A percentile compares a stretch with the other conserved stretches of the same genome.
phyloP scores from a whole-genome alignment of 2,888 invertebrate species.

The Diadegma fenestrale region DNA sequence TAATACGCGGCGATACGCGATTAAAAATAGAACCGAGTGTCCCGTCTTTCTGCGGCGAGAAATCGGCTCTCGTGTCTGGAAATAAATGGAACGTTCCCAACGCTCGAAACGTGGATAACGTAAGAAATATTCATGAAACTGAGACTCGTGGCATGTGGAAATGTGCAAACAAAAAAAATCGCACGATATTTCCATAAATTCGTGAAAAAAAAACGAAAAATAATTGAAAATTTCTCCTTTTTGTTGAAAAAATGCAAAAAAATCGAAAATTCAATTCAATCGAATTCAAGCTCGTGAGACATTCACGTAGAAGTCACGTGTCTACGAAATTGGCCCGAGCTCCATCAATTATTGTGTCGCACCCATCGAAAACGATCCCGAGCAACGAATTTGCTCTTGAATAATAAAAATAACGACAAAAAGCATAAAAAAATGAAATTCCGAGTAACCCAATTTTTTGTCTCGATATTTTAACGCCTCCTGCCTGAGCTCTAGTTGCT shows the following conservation, averaged over 20 bases:
- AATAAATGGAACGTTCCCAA: constrained; percentile 54
- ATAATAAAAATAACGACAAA: constrained; percentile 15
- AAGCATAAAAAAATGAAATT: neutral
- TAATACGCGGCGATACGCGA: constrained; percentile 33
- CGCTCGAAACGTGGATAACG: neutral
- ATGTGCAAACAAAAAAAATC: neutral
- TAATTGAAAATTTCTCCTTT: neutral
- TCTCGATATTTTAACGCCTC: neutral
- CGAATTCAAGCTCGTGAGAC: constrained; percentile 7
- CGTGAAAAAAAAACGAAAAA: too few relatives aligned
- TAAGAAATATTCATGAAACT: constrained; percentile 1
- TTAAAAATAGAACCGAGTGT: constrained; percentile 51
- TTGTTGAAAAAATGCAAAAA: neutral
- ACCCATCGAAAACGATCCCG: neutral
- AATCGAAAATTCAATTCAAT: neutral
- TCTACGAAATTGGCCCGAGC: neutral
- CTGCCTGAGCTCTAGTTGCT: neutral
- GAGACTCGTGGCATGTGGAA: constrained; percentile 1
- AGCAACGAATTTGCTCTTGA: neutral
- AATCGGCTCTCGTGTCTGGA: constrained; percentile 54
- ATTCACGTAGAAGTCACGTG: constrained; percentile 34
- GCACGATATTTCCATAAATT: too few relatives aligned
- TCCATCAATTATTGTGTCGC: neutral
- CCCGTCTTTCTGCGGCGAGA: constrained; percentile 45
- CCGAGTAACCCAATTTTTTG: neutral